phyloP scores from a whole-genome alignment of 2,797 vertebrate genomes.

The Dermochelys coriacea region DNA sequence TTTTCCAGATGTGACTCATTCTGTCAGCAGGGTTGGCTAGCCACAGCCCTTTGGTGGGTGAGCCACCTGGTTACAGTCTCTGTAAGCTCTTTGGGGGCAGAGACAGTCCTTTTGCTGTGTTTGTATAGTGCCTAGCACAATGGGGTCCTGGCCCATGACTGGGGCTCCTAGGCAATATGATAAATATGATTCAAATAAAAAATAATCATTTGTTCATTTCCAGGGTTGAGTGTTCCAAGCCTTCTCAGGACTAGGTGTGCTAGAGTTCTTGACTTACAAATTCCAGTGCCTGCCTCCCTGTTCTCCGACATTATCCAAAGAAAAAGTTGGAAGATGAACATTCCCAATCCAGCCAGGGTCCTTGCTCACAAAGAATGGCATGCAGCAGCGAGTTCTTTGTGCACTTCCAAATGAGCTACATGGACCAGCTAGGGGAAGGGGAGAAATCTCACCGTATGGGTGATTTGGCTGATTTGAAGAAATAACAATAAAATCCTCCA shows the following conservation, averaged over 20 bases:
- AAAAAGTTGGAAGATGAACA: neutral
- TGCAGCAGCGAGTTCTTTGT: neutral
- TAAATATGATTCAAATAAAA: no score
- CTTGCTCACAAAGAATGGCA: neutral
- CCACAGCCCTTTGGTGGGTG: neutral
- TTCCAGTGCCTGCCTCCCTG: neutral
- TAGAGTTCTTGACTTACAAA: neutral
- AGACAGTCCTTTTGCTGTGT: neutral
- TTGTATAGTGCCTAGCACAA: neutral
- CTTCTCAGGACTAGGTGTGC: neutral
- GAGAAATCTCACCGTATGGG: neutral
- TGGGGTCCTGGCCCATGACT: neutral
- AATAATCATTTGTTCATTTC: neutral
- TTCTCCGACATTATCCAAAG: neutral
- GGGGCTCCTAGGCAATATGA: neutral
- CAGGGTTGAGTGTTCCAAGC: neutral
- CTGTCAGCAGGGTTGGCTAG: neutral
- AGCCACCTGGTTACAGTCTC: neutral
- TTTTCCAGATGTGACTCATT: neutral
- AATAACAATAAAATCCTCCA: no score
- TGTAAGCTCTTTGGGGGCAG: neutral
- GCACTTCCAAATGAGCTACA: neutral
- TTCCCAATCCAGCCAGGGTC: no score
- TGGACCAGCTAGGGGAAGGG: neutral
- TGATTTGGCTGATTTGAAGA: neutral